Conservation (phyloP, 1,140 invertebrate species). For the Zelostemma sp. region DNA sequence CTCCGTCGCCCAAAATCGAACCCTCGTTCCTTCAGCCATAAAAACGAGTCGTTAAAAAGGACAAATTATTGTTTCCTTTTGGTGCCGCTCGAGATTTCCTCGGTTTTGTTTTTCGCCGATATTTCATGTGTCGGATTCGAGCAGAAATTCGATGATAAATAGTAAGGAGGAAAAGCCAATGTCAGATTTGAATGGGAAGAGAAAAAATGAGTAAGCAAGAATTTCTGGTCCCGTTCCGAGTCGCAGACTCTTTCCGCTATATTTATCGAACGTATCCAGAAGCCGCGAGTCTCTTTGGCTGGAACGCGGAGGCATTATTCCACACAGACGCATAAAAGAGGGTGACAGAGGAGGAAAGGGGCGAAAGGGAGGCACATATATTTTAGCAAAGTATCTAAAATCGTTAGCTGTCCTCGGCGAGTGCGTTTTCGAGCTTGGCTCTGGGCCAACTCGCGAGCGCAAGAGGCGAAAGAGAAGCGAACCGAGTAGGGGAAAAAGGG, state of each 20-base stretch:
- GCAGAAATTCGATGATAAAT: too few relatives aligned
- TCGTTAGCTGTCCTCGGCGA: conserved; percentile 53
- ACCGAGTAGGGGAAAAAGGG: conserved; percentile 9
- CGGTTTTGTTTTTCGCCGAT: too few relatives aligned
- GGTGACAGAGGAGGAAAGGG: too few relatives aligned
- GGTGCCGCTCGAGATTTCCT: too few relatives aligned
- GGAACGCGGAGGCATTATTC: conserved; percentile 38
- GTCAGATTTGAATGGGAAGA: neutral
- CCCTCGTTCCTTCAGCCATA: conserved; percentile 6
- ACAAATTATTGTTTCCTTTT: too few relatives aligned
- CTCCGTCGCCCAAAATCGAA: conserved; percentile 24
- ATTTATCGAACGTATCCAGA: conserved; percentile 5
- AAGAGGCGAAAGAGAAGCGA: neutral
- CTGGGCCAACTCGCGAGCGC: conserved; percentile 41
- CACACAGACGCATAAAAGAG: conserved; percentile 20
- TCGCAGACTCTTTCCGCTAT: neutral
- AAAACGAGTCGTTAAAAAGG: conserved; percentile 38
- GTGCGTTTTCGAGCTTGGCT: conserved; percentile 52
- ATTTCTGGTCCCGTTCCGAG: neutral
- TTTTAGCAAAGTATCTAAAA: conserved; percentile 56
- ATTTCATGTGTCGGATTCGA: too few relatives aligned
- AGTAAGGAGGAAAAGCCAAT: too few relatives aligned
- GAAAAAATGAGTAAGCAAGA: conserved; percentile 3
- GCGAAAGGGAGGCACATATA: conserved; percentile 47
- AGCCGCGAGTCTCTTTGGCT: conserved; percentile 23